Evolutionary conservation across 2,797 vertebrate species (phyloP).

Genomic region (Leptodactylus fallax): DNA sequence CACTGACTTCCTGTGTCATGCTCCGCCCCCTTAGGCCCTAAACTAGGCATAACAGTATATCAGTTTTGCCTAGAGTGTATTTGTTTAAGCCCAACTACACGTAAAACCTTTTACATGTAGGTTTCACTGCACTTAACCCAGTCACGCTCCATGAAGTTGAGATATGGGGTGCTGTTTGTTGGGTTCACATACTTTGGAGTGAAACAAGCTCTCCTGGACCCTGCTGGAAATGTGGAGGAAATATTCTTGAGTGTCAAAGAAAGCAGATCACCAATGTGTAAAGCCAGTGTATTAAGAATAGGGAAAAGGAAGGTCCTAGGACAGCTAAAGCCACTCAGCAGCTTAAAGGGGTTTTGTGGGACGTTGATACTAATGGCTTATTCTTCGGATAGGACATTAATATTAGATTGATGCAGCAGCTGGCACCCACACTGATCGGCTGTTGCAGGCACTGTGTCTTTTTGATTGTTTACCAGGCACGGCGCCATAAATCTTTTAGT

Average conservation of each 20-base stretch:
- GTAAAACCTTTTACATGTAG: no score
- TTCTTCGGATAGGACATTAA: no score
- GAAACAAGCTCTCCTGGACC: no score
- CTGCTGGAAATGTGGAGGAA: background rate
- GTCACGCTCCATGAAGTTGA: background rate
- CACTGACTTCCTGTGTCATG: background rate
- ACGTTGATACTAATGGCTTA: no score
- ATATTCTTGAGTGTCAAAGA: background rate
- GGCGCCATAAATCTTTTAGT: no score
- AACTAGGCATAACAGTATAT: background rate
- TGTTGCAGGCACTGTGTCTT: no score
- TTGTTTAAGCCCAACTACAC: background rate
- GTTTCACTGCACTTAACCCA: no score
- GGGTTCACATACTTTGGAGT: background rate
- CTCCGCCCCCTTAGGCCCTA: background rate
- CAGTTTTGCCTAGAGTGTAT: background rate
- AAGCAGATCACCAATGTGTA: background rate
- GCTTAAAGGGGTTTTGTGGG: no score
- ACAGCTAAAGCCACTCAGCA: no score
- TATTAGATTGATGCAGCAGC: no score
- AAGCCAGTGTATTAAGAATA: background rate
- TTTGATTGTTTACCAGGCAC: no score
- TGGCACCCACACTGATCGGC: no score
- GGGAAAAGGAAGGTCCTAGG: background rate
- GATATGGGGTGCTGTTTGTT: background rate